Percentiles rank a stretch among this genome's conserved stretches.
Evolutionary conservation across 2,888 invertebrate species (phyloP).

Genomic region (Rotaria socialis): DNA sequence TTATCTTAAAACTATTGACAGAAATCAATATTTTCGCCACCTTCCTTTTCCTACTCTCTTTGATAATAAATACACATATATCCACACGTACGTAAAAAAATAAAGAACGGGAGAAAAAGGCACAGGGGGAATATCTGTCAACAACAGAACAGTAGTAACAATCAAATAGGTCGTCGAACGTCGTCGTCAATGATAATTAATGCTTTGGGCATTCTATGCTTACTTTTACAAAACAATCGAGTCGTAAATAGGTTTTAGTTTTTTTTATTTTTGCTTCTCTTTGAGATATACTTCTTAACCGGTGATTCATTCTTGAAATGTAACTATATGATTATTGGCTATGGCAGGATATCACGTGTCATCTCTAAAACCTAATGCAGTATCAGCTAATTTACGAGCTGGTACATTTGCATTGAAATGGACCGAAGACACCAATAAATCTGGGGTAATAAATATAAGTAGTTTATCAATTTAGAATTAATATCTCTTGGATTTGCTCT

Average conservation of each 20-base stretch:
- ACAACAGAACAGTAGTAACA: not conserved
- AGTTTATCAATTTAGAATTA: no score
- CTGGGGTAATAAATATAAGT: not conserved
- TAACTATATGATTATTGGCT: not conserved
- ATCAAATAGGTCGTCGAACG: not conserved
- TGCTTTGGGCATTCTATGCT: not conserved
- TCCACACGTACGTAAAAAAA: not conserved
- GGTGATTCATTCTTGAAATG: not conserved
- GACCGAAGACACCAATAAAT: not conserved
- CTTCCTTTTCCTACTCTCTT: no score
- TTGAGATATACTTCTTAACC: not conserved
- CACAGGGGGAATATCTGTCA: not conserved
- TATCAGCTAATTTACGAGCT: not conserved
- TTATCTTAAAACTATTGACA: no score
- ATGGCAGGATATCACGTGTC: not conserved
- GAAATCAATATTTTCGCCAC: not conserved
- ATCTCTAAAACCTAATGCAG: not conserved
- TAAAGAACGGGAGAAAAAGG: not conserved
- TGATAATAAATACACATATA: not conserved
- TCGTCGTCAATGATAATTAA: not conserved
- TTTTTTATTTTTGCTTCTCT: not conserved
- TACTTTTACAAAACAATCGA: not conserved
- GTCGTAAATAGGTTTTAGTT: not conserved
- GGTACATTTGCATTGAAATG: not conserved
- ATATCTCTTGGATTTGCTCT: no score